A percentile compares a stretch with the other conserved stretches of the same genome.
Evolutionary conservation across 2,113 vertebrate species (phyloP).

Genomic region (Trachemys scripta): DNA sequence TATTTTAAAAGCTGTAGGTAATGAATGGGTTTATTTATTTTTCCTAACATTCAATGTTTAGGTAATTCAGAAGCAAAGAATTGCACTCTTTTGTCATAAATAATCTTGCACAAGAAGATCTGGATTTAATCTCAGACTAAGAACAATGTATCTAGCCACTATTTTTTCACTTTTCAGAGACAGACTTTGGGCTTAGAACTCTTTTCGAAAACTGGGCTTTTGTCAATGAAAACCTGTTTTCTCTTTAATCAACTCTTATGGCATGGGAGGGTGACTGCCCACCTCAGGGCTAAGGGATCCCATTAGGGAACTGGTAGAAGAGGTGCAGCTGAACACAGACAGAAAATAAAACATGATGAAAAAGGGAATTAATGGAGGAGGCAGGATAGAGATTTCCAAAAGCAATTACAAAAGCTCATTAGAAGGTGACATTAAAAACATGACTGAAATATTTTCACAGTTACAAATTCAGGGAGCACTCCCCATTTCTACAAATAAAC

Average conservation of each 20-base stretch:
- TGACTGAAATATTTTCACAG: neutral
- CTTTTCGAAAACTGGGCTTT: neutral
- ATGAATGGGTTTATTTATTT: neutral
- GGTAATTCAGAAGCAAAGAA: constrained; percentile 14
- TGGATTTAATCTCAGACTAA: constrained; percentile 23
- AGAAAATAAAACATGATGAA: neutral
- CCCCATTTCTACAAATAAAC: constrained; percentile 19
- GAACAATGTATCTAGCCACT: neutral
- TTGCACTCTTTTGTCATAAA: neutral
- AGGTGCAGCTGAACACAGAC: neutral
- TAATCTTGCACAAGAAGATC: constrained; percentile 15
- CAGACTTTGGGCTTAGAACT: constrained; percentile 56
- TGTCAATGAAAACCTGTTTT: constrained; percentile 38
- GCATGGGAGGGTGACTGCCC: neutral
- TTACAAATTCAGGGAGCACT: constrained; percentile 21
- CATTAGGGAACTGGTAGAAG: neutral
- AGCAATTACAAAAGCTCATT: neutral
- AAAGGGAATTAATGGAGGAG: neutral
- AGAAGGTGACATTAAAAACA: neutral
- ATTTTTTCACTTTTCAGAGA: neutral
- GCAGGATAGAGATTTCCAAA: neutral
- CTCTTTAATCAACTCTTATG: neutral
- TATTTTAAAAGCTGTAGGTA: neutral
- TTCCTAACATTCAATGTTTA: neutral
- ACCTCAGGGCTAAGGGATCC: neutral